Evolutionary conservation across 2,113 vertebrate genomes (phyloP).

Genomic region (Noctilio leporinus): DNA sequence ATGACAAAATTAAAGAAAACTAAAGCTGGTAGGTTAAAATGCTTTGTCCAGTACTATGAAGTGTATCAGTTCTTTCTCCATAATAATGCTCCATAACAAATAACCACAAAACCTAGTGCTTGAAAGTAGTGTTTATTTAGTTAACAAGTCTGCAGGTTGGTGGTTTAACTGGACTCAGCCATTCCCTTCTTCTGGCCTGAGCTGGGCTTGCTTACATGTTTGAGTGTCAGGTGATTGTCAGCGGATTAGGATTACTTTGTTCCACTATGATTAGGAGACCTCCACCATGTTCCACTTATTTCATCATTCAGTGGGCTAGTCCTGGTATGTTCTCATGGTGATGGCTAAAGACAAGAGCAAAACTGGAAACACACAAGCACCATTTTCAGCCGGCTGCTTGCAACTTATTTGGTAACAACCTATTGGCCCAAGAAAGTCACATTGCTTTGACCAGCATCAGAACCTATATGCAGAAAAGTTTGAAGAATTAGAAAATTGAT

Average conservation of each 20-base stretch:
- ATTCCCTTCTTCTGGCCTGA: background rate
- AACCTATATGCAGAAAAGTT: background rate
- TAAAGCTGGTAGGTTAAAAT: background rate
- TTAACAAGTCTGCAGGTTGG: background rate
- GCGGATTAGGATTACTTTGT: background rate
- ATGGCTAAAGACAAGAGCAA: background rate
- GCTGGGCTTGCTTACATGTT: background rate
- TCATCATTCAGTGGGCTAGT: background rate
- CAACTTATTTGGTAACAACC: background rate
- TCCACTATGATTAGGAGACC: no score
- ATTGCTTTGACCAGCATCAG: background rate
- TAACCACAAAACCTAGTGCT: background rate
- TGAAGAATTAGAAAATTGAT: background rate
- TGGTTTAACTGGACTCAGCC: background rate
- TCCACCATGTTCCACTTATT: background rate
- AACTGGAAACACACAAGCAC: background rate
- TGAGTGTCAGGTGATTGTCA: background rate
- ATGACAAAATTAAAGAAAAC: background rate
- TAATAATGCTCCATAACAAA: background rate
- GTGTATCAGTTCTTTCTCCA: background rate
- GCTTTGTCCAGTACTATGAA: background rate
- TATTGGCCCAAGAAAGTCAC: background rate
- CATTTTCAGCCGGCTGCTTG: background rate
- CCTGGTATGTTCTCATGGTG: background rate
- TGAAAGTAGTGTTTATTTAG: background rate